Evolutionary conservation across 2,113 vertebrate genomes (phyloP).

Genomic region (Oryzias celebensis): DNA sequence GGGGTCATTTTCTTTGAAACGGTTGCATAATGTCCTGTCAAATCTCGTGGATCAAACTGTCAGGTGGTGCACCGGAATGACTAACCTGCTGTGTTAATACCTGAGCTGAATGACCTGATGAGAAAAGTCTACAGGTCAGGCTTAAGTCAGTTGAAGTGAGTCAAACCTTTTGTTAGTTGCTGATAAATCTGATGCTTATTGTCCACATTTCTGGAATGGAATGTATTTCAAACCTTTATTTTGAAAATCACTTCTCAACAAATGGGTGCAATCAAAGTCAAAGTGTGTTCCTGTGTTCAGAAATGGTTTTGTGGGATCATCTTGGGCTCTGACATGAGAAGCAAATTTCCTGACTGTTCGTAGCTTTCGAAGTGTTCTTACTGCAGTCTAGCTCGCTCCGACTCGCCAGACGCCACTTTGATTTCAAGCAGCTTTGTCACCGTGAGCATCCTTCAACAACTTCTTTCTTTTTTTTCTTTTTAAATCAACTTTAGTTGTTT

Average conservation of each 20-base stretch:
- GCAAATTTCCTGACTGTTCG: slow-evolving; percentile 19
- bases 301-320: background rate
- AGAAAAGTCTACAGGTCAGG: slow-evolving; percentile 25
- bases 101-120: background rate
- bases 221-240: too few relatives aligned
- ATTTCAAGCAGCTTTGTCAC: slow-evolving; percentile 31
- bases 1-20: too few relatives aligned
- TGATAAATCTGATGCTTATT: slow-evolving; percentile 22
- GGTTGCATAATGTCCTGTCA: too few relatives aligned
- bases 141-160: slow-evolving; percentile 20
- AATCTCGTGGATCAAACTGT: too few relatives aligned
- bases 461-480: slow-evolving; percentile 9
- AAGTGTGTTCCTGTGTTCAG: too few relatives aligned
- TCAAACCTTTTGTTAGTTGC: slow-evolving; percentile 34
- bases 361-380: slow-evolving; percentile 20
- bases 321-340: slow-evolving; percentile 21
- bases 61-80: slow-evolving; percentile 10
- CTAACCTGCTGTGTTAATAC: slow-evolving; percentile 18
- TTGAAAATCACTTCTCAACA: too few relatives aligned
- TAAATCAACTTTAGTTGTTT: background rate
- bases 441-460: background rate
- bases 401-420: slow-evolving; percentile 45
- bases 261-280: too few relatives aligned
- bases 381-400: slow-evolving; percentile 27
- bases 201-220: background rate